Evolutionary conservation across 2,888 invertebrate genomes (phyloP).

Genomic region (Ferrisia virgata): DNA sequence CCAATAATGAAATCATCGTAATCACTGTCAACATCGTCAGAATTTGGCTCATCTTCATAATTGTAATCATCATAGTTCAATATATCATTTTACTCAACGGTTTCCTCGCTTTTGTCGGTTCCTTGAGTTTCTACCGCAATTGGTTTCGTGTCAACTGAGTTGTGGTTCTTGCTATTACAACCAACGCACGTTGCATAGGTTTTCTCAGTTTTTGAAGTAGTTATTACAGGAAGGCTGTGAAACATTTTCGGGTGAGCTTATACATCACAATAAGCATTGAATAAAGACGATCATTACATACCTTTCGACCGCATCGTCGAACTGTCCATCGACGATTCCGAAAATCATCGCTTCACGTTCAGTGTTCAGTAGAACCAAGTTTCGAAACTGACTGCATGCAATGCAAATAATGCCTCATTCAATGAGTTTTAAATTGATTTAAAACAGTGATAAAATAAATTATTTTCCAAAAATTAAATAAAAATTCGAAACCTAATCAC

Average conservation of each 20-base stretch:
- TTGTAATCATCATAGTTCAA: neutral
- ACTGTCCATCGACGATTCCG: conserved; percentile 6
- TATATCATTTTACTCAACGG: neutral
- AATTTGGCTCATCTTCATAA: neutral
- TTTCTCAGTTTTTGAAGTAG: neutral
- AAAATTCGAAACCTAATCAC: too few species aligned
- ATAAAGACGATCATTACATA: neutral
- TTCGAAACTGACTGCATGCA: too few species aligned
- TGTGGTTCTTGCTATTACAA: neutral
- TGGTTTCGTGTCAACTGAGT: neutral
- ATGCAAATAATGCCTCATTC: too few species aligned
- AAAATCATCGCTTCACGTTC: neutral
- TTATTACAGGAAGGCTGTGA: neutral
- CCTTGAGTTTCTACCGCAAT: neutral
- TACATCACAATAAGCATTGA: neutral
- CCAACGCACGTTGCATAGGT: neutral
- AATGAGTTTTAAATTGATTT: too few species aligned
- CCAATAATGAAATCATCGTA: conserved; percentile 5
- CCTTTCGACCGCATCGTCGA: conserved; percentile 30
- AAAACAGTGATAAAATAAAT: too few species aligned
- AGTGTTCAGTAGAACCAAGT: neutral
- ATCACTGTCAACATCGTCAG: conserved; percentile 1
- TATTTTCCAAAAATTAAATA: too few species aligned
- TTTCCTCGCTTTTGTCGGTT: neutral
- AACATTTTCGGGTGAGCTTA: neutral